These are phyloP conservation scores for Thymallus thymallus DNA, from an alignment of 2,113 vertebrate genomes.

Conservation along the genomic window DNA sequence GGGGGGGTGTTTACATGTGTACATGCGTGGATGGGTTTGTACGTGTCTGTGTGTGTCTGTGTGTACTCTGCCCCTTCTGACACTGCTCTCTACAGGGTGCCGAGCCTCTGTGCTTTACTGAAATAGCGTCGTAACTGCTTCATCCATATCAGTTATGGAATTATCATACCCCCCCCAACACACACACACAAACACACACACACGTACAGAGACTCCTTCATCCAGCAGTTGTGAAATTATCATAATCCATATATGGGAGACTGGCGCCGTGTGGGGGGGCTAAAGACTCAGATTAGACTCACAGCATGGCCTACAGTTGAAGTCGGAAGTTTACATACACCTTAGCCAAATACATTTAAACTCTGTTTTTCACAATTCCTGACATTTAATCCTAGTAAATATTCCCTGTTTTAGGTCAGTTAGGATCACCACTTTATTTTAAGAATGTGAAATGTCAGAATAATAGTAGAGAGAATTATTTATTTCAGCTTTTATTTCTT, in stretches of 20 bases:
- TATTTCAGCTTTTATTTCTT: too few species aligned
- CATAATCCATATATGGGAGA: slow-evolving; percentile 61
- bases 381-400: too few species aligned
- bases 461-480: too few species aligned
- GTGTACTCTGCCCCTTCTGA: background rate
- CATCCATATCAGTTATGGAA: slow-evolving; percentile 4
- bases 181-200: too few species aligned
- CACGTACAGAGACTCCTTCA: slow-evolving; percentile 13
- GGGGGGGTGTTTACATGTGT: background rate
- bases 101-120: slow-evolving; percentile 4
- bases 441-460: too few species aligned
- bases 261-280: slow-evolving; percentile 37
- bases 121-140: slow-evolving; percentile 10
- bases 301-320: slow-evolving; percentile 46
- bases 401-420: too few species aligned
- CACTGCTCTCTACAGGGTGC: slow-evolving; percentile 43
- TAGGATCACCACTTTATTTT: too few species aligned
- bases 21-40: slow-evolving; percentile 1
- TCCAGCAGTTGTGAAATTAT: background rate
- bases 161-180: background rate
- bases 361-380: too few species aligned
- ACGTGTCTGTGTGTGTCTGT: background rate
- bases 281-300: slow-evolving; percentile 66
- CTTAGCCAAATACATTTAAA: too few species aligned
- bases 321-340: too few species aligned